Evolutionary conservation across 2,888 invertebrate species (phyloP), one percentile per base, ranked within the genome.

Genomic region (Leucophenga maculata): DNA sequence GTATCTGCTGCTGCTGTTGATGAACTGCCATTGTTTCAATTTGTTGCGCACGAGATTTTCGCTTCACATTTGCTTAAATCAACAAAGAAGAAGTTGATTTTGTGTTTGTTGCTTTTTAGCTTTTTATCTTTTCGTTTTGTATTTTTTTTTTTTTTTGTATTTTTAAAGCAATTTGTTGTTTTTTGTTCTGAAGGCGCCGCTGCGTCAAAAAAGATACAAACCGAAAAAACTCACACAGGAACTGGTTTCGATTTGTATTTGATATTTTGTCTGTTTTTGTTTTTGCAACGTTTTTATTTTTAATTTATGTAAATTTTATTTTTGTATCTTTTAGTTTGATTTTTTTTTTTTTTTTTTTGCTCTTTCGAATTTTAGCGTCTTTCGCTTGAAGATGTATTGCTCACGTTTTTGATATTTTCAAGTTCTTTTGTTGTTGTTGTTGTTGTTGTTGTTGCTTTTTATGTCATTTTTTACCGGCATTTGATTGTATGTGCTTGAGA

Each of bases 21-120:
- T 80, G 81, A 83, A 81, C 70, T 75, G 77, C 78, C 83, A 79
- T 80, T 80, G 55, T 79, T 31, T 32, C 32, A 59, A 55, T 14
- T 55, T 18, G 22, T 1, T 26, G 55, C 55, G 55, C 39, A 39
- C 22, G 55, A 55, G 55, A 55, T 55, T 55, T 55, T 55, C 18
- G 26, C 22, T 20, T 52, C 73, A 75, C 83, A 81, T 83, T 83
- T 81, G 79, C 83, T 79, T 82, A 80, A 80, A 71, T 83, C 83
- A 80, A 55, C 55, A 55, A 55, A 55, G 55, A 55, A 55, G 26
- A 55, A 55, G 26, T 22, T 55, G 55, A 74, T 71, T 65, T 57
- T 31, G n/a, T 64, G 18, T 59, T 22, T 26, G 46, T 65, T 50
- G 22, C 14, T 65, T 50, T 65, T 65, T 65, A 8, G 9, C 20